Base-by-base conservation (phyloP, 1,140 invertebrate species). In the Lepidotrigona ventralis region DNA sequence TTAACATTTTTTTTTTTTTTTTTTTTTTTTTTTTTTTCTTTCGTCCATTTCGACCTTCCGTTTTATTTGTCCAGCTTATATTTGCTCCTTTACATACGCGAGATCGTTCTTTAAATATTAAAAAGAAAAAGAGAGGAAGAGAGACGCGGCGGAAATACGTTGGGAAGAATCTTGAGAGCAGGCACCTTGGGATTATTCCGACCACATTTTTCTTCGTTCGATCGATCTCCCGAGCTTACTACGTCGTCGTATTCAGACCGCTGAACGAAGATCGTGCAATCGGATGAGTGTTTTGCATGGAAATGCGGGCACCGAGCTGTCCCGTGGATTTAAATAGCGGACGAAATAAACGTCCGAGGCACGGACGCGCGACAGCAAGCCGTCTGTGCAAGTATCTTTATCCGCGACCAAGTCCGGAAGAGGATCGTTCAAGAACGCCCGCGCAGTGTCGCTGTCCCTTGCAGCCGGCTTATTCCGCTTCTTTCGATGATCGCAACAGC, bases 391-490 rank as follows among this genome's bases (percentile, higher is more conserved):
- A 46, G 70, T 81, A 84, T 87, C 86, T 81, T 73, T 77, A 81
- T 77, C 66, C 68, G 26, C 56, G 73, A 73, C 69, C 56, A 78
- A 63, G 66, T 85, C 83, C 75, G 86, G 84, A 88, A 88, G 86
- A 83, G 53, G 63, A 66, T 85, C 86, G 81, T 86, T 88, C 87
- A 84, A 88, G 86, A 81, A 89, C 88, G 84, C 81, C 88, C 84
- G 86, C 88, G 21, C 66, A 58, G 33, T 12, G 14, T 17, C n/a
- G 11, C 21, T 72, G 23, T 68, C n/a, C 58, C 17, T 21, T 21
- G 14, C 70, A 46, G 17, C 21, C 19, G 19, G 11, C 26, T 73
- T 29, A 26, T 73, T 29, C 26, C 26, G 26, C 12, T 6, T 46
- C 6, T 26, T 60, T 63, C 56, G 46, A 58, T 56, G 15, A 56